Conservation (phyloP, 2,888 invertebrate species). For the Pammene fasciana region DNA sequence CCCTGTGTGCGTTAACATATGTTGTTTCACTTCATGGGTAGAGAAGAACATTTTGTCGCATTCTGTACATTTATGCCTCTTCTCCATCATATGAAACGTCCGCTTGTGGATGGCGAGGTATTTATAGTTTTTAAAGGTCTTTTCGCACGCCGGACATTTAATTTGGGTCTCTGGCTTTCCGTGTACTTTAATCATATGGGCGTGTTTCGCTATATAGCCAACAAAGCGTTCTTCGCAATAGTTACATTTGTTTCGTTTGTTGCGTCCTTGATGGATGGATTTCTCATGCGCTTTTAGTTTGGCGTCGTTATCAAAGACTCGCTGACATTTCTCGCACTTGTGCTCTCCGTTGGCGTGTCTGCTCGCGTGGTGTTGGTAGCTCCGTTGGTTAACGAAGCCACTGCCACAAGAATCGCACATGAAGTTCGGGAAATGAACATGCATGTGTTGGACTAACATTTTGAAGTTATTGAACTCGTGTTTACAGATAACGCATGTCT, state of each 20-base stretch:
- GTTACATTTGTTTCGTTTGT: conserved; percentile 58
- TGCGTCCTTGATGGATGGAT: conserved; percentile 60
- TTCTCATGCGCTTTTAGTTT: conserved; percentile 71
- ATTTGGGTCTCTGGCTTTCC: neutral
- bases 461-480: conserved; percentile 56
- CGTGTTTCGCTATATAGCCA: conserved; percentile 52
- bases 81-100: conserved; percentile 38
- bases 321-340: conserved; percentile 67
- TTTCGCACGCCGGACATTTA: conserved; percentile 48
- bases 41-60: conserved; percentile 61
- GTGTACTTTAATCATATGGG: conserved; percentile 50
- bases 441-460: conserved; percentile 60
- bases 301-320: conserved; percentile 70
- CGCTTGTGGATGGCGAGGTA: conserved; percentile 58
- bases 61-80: conserved; percentile 43
- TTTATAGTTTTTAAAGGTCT: conserved; percentile 57
- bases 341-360: conserved; percentile 60
- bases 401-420: conserved; percentile 59
- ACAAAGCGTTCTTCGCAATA: conserved; percentile 53
- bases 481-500: conserved; percentile 57
- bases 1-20: conserved; percentile 60
- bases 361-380: conserved; percentile 56
- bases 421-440: conserved; percentile 59
- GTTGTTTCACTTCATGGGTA: conserved; percentile 60
- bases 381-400: conserved; percentile 57